Evolutionary conservation across 2,797 vertebrate species (phyloP).

Genomic region (Onychomys arenicola): DNA sequence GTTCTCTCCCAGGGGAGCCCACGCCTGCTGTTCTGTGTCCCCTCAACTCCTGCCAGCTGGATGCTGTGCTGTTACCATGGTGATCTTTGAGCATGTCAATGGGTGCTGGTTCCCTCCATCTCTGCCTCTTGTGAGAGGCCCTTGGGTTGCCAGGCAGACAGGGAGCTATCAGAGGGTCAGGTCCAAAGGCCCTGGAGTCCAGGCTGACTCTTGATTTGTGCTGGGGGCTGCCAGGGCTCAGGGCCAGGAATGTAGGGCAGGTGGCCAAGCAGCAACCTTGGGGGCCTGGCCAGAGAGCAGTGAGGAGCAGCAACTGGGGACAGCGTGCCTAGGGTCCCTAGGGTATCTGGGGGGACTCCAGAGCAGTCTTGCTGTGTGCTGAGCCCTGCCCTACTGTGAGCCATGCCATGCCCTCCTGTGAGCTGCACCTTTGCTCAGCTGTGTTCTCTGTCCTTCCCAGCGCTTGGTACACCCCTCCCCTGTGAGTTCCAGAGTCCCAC

Average conservation of each 20-base stretch:
- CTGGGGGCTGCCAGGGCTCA: not conserved
- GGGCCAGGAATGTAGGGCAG: not conserved
- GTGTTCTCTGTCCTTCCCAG: not conserved
- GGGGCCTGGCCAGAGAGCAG: accelerated
- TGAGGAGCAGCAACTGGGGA: no score
- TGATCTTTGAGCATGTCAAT: conserved; percentile 65
- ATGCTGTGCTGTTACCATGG: conserved; percentile 82
- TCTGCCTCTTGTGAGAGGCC: conserved; percentile 61
- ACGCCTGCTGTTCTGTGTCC: conserved; percentile 54
- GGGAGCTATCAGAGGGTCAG: conserved; percentile 45
- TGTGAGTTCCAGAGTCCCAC: not conserved
- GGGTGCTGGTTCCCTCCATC: conserved; percentile 18
- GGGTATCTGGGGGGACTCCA: not conserved
- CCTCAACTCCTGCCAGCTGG: conserved; percentile 80
- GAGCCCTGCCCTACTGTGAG: not conserved
- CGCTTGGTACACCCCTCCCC: not conserved
- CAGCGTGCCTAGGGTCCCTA: not conserved
- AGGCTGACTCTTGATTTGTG: not conserved
- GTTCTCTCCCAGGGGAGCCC: conserved; percentile 51
- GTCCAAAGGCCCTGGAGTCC: not conserved
- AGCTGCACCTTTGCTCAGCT: not conserved
- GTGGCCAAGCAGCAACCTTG: not conserved
- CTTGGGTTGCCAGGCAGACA: not conserved
- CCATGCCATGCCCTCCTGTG: not conserved
- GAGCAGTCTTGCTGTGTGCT: not conserved